phyloP scores from a whole-genome alignment of 2,888 invertebrate species.

The Torymus aiolomorphi region DNA sequence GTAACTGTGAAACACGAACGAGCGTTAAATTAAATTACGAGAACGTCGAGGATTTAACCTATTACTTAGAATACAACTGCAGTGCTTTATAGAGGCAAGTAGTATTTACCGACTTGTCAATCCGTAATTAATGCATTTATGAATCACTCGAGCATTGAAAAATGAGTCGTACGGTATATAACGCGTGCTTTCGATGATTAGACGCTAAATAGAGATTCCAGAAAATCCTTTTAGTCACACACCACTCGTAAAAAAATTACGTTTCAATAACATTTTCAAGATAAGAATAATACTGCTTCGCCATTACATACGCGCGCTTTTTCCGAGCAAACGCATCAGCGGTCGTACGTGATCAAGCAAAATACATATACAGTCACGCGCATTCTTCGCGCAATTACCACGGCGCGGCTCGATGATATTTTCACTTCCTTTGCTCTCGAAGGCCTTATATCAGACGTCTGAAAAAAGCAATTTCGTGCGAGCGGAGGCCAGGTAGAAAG shows the following conservation, averaged over 20 bases:
- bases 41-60: too few species aligned
- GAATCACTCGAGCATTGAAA: too few species aligned
- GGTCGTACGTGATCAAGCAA: conserved; percentile 15
- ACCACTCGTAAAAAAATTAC: conserved; percentile 2
- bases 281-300: conserved; percentile 24
- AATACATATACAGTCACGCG: not conserved
- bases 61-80: too few species aligned
- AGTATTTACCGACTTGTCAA: too few species aligned
- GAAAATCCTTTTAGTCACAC: conserved; percentile 29
- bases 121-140: too few species aligned
- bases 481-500: conserved; percentile 40
- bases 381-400: conserved; percentile 6
- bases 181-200: too few species aligned
- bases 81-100: too few species aligned
- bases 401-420: not conserved
- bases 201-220: not conserved
- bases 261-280: not conserved
- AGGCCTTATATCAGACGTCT: too few species aligned
- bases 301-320: conserved; percentile 4
- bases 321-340: conserved; percentile 24
- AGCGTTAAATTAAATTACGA: too few species aligned
- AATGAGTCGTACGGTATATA: too few species aligned
- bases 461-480: conserved; percentile 6
- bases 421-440: not conserved
- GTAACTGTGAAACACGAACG: too few species aligned